These are phyloP conservation scores for Pluvianellus socialis DNA, from an alignment of 2,113 vertebrate genomes.

Conservation along the genomic window DNA sequence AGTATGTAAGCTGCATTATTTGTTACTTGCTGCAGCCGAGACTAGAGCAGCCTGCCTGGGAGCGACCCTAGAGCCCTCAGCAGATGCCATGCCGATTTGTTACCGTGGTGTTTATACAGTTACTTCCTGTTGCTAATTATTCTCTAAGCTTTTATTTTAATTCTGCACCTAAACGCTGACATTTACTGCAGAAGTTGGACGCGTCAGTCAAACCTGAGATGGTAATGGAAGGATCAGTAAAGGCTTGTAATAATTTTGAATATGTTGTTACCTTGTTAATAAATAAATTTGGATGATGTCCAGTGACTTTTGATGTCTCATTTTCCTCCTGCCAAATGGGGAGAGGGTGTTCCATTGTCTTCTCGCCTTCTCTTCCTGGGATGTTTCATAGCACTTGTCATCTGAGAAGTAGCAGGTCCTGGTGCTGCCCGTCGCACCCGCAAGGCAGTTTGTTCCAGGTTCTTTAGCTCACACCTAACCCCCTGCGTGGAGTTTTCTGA, in stretches of 20 bases:
- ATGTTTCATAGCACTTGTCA: accelerated
- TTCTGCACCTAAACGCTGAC: background rate
- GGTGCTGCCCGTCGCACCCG: background rate
- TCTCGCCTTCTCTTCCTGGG: no score
- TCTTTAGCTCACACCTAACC: accelerated
- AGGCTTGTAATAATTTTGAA: slow-evolving; percentile 56
- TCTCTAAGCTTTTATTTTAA: slow-evolving; percentile 3
- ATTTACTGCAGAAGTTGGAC: slow-evolving; percentile 5
- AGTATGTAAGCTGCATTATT: background rate
- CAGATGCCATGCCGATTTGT: background rate
- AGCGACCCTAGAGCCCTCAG: background rate
- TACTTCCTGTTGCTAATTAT: background rate
- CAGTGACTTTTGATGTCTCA: background rate
- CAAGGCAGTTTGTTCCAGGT: accelerated
- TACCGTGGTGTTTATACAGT: background rate
- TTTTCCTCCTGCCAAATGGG: accelerated
- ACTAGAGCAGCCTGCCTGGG: background rate
- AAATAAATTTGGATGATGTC: slow-evolving; percentile 67
- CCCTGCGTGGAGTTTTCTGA: accelerated
- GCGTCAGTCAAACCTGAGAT: background rate
- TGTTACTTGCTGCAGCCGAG: background rate
- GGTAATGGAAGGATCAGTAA: background rate
- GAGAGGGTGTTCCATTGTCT: background rate
- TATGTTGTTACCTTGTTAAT: slow-evolving; percentile 68
- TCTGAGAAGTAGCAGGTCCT: accelerated